phyloP scores from a whole-genome alignment of 2,113 vertebrate genomes.

The Psettodes erumei region DNA sequence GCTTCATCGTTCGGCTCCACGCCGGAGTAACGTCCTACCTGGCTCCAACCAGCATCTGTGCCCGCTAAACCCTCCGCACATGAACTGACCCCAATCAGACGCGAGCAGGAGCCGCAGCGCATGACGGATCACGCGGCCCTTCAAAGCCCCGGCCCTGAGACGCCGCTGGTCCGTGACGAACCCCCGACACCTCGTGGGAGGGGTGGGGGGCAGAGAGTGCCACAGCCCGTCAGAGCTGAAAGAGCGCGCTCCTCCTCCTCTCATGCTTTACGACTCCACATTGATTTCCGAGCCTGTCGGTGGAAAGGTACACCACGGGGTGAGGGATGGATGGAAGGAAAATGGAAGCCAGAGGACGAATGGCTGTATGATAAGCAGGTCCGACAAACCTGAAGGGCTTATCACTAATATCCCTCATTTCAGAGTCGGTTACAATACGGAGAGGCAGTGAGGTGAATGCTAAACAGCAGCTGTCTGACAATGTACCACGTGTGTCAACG shows the following conservation, averaged over 20 bases:
- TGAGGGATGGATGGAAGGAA: constrained; percentile 49
- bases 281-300: constrained; percentile 66
- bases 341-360: constrained; percentile 60
- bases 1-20: too few species aligned
- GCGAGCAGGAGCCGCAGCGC: neutral
- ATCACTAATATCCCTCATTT: constrained; percentile 74
- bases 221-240: constrained; percentile 33
- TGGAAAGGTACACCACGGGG: constrained; percentile 43
- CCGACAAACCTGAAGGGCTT: constrained; percentile 71
- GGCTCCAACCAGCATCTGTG: neutral
- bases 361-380: constrained; percentile 61
- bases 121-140: constrained; percentile 31
- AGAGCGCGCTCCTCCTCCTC: constrained; percentile 30
- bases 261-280: constrained; percentile 53
- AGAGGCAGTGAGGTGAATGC: constrained; percentile 46
- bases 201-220: neutral
- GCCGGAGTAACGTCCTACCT: constrained; percentile 5
- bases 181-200: constrained; percentile 22
- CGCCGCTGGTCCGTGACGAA: constrained; percentile 17
- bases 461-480: constrained; percentile 39
- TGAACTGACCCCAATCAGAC: neutral
- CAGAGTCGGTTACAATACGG: constrained; percentile 66
- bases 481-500: too few species aligned
- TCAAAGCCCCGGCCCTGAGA: constrained; percentile 42
- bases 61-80: constrained; percentile 9